Evolutionary conservation across 2,113 vertebrate species (phyloP).

Genomic region (Etia nguti): DNA sequence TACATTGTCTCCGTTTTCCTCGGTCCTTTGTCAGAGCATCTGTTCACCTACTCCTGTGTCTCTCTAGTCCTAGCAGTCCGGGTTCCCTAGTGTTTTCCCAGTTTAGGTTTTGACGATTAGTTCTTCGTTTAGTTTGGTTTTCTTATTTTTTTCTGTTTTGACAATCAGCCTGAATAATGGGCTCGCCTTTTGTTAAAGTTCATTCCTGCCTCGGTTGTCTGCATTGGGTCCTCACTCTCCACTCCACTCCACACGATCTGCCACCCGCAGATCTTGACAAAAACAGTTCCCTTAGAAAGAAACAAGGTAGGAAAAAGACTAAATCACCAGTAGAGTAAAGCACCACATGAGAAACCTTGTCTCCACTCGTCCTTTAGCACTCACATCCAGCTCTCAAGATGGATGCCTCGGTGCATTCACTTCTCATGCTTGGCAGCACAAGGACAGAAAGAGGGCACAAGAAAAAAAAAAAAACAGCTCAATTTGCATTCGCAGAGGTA

Average conservation of each 20-base stretch:
- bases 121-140: not conserved
- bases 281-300: not conserved
- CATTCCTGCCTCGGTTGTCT: not conserved
- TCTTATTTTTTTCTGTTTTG: not conserved
- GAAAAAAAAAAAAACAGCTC: not conserved
- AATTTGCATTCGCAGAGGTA: constrained; percentile 60
- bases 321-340: not conserved
- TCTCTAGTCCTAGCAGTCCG: not conserved
- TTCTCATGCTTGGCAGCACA: not conserved
- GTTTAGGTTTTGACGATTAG: not conserved
- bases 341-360: not conserved
- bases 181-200: not conserved
- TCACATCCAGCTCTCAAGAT: constrained; percentile 33
- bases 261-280: not conserved
- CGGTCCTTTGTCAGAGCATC: not conserved
- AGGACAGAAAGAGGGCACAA: constrained; percentile 45
- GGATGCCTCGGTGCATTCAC: constrained; percentile 1
- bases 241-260: not conserved
- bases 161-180: not conserved
- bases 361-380: not conserved
- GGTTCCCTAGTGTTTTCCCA: not conserved
- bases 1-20: not conserved
- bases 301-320: not conserved
- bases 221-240: not conserved
- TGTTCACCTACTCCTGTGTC: not conserved